Evolutionary conservation across 64 coral and sea anemone genomes (phyloP).

Genomic region (Actinia tenebrosa): DNA sequence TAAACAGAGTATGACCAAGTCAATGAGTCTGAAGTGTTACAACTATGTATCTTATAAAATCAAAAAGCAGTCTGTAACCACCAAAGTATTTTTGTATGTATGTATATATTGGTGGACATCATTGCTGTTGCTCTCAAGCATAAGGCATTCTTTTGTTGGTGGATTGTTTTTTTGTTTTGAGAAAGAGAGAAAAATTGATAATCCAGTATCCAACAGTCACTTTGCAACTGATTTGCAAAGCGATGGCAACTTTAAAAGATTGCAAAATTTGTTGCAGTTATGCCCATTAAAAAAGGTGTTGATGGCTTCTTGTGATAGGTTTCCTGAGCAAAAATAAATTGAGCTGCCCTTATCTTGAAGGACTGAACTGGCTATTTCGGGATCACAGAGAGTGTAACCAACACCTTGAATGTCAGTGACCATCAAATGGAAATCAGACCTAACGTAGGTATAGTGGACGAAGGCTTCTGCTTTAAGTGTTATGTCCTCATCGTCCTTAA

Average conservation of each 20-base stretch:
- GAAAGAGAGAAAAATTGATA: constrained; percentile 7
- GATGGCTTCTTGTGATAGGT: too few species aligned
- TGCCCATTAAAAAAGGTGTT: constrained; percentile 7
- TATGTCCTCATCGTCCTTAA: too few species aligned
- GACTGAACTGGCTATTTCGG: too few species aligned
- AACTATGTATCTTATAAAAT: not conserved
- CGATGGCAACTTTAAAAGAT: constrained; percentile 15
- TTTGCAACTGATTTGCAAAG: too few species aligned
- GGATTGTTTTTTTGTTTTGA: constrained; percentile 1
- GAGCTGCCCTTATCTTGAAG: too few species aligned
- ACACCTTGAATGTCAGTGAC: too few species aligned
- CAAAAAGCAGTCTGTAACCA: not conserved
- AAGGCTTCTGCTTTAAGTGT: too few species aligned
- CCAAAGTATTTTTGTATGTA: not conserved
- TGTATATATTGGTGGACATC: not conserved
- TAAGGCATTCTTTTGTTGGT: constrained; percentile 15
- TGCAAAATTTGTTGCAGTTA: constrained; percentile 43
- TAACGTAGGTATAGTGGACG: too few species aligned
- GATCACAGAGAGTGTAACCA: too few species aligned
- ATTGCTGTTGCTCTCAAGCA: constrained; percentile 3
- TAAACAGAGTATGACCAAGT: constrained; percentile 3
- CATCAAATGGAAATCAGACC: too few species aligned
- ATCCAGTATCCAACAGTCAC: not conserved
- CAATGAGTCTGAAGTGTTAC: not conserved
- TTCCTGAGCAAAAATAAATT: too few species aligned